Percentiles rank a stretch among this genome's conserved stretches.
phyloP scores from a whole-genome alignment of 2,888 invertebrate species.

The Hedya salicella region DNA sequence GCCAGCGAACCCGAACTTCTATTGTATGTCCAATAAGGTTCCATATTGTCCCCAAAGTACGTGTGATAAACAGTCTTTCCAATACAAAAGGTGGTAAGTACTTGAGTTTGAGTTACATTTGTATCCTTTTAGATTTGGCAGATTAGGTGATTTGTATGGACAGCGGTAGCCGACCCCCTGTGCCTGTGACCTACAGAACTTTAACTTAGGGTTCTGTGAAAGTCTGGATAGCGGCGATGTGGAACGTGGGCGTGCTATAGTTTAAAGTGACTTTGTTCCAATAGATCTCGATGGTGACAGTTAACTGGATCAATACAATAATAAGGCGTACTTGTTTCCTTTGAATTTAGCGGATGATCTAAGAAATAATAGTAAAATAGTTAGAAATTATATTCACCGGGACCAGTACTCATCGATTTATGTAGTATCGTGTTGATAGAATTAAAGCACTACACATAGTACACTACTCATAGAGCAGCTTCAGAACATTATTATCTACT shows the following conservation, averaged over 20 bases:
- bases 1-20: conserved; percentile 1
- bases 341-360: no score
- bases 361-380: no score
- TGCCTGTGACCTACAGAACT: conserved; percentile 78
- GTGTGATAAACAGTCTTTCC: background rate
- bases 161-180: conserved; percentile 66
- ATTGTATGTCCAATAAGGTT: conserved; percentile 12
- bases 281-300: conserved; percentile 14
- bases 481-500: no score
- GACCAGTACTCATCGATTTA: no score
- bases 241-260: conserved; percentile 30
- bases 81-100: conserved; percentile 1
- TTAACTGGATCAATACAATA: background rate
- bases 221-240: conserved; percentile 58
- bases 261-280: conserved; percentile 7
- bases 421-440: no score
- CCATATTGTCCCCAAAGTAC: background rate
- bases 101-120: background rate
- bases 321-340: no score
- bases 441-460: no score
- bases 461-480: no score
- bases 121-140: background rate
- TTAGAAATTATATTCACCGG: no score
- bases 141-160: conserved; percentile 69
- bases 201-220: conserved; percentile 71